Evolutionary conservation across 2,113 vertebrate genomes (phyloP).

Genomic region (Megatriorchis doriae): DNA sequence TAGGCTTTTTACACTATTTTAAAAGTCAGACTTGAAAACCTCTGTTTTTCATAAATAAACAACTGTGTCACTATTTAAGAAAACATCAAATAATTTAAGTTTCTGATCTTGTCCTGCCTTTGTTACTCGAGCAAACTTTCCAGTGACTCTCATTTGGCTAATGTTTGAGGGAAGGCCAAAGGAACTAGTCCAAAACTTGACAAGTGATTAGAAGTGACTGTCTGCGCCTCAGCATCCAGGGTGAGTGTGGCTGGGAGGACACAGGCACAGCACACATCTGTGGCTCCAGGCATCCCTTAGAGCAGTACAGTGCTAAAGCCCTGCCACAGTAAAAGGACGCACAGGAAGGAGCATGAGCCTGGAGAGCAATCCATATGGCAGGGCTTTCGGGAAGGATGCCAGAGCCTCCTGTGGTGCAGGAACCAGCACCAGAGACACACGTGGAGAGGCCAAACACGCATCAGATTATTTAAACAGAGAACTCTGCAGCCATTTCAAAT

Average conservation of each 20-base stretch:
- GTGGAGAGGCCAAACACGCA: neutral
- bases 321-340: fast-evolving
- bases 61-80: neutral
- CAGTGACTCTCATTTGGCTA: neutral
- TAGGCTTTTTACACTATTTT: neutral
- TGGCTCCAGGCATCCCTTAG: neutral
- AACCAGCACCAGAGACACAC: neutral
- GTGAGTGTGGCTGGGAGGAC: fast-evolving
- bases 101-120: neutral
- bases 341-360: fast-evolving
- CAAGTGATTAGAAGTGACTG: neutral
- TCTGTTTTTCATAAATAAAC: neutral
- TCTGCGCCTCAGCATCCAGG: fast-evolving
- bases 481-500: neutral
- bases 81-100: neutral
- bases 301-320: neutral
- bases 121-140: neutral
- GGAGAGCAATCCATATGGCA: fast-evolving
- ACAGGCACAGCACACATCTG: neutral
- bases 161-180: neutral
- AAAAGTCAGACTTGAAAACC: neutral
- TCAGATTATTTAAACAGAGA: neutral
- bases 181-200: neutral
- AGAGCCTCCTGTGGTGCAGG: neutral
- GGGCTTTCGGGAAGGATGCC: fast-evolving